Evolutionary conservation across 2,797 vertebrate species (phyloP), one percentile per base, ranked within the genome.

Genomic region (Myotis findleyi): DNA sequence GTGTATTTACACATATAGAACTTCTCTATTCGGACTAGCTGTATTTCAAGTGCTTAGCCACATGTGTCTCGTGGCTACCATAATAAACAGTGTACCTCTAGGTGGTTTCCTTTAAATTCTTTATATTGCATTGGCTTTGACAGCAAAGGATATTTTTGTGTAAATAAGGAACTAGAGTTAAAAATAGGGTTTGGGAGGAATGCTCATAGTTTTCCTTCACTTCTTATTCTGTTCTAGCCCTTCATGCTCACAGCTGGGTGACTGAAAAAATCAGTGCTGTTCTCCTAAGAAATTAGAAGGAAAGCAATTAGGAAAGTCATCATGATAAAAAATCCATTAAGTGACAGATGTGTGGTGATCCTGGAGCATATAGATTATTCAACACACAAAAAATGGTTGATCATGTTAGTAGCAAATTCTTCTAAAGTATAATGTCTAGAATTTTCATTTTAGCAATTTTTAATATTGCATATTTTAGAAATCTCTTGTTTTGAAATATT

Each of bases 401-500:
- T 89, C 13, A 41, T 71, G 6, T 81, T 84, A 49, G 12, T 92
- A 88, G 21, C 49, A 83, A 25, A 38, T 69, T 93, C 14, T 92
- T 94, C 27, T 44, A 41, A 73, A 94, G 55, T 51, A 62, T n/a
- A 90, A n/a, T 77, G 77, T 64, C 64, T 91, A 57, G 16, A 86
- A 38, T 68, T 96, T 95, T 89, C 66, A n/a, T 76, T 25, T 88
- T 27, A 47, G 51, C 30, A 55, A 64, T 89, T 93, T 16, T 89
- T 92, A 71, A 41, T 55, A 86, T 85, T 92, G 86, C 44, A 4
- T 64, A 80, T 72, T 83, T 96, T 79, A 69, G 21, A 86, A 86
- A 71, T 93, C 27, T 79, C 57, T 95, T 89, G 93, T 66, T 96
- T 95, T 96, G 85, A 53, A 96, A 93, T 94, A 41, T 96, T 68